Conservation (phyloP, 2,797 vertebrate genomes). For the Leucoraja ocellata region DNA sequence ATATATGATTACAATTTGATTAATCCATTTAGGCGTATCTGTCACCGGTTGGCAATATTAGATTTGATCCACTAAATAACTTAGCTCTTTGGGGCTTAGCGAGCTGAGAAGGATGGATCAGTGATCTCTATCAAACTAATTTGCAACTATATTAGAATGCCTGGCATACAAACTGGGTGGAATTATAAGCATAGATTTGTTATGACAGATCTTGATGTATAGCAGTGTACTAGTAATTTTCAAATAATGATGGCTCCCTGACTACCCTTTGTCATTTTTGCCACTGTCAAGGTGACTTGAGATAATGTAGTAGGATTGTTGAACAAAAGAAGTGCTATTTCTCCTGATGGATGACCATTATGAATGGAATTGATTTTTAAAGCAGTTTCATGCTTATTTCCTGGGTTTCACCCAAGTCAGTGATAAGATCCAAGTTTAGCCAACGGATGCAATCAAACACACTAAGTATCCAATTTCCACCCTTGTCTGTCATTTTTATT, state of each 20-base stretch:
- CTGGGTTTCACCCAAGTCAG: not conserved
- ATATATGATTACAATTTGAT: slow-evolving; percentile 35
- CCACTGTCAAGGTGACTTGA: not conserved
- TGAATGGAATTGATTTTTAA: slow-evolving; percentile 9
- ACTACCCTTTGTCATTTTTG: slow-evolving; percentile 7
- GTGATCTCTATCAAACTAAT: slow-evolving; percentile 35
- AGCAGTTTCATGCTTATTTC: not conserved
- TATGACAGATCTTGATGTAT: slow-evolving; percentile 7
- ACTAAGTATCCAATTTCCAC: not conserved
- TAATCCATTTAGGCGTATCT: slow-evolving; percentile 11
- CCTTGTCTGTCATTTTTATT: not conserved
- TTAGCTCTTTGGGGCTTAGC: slow-evolving; percentile 16
- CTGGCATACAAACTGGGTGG: not conserved
- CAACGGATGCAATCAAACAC: not conserved
- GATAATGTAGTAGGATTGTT: not conserved
- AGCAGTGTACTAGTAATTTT: not conserved
- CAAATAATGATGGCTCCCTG: not conserved
- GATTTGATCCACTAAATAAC: slow-evolving; percentile 36
- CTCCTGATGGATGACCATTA: not conserved
- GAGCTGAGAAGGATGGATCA: slow-evolving; percentile 33
- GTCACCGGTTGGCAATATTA: slow-evolving; percentile 26
- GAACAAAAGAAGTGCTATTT: not conserved
- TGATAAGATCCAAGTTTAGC: not conserved
- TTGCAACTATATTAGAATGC: not conserved
- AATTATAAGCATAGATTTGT: not conserved